A percentile compares a stretch with the other conserved stretches of the same genome.
Evolutionary conservation across 1,140 invertebrate genomes (phyloP).

Genomic region (Meteorus sp.): DNA sequence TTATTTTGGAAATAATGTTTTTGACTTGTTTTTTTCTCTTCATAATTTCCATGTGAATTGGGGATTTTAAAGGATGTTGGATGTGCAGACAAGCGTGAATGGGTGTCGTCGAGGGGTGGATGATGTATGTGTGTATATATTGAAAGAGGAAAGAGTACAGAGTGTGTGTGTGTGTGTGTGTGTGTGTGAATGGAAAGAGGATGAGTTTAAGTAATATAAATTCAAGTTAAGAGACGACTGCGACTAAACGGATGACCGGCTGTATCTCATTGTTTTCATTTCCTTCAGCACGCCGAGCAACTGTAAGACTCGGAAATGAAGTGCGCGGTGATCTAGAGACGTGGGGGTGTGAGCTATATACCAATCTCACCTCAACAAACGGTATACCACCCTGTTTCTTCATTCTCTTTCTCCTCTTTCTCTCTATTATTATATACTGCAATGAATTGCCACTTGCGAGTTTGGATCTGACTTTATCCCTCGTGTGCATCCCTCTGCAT

Average conservation of each 20-base stretch:
- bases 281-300: slow-evolving; percentile 30
- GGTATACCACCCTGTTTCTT: slow-evolving; percentile 25
- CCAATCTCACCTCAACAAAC: not conserved
- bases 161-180: not conserved
- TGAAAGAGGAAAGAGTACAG: not conserved
- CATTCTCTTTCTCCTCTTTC: slow-evolving; percentile 19
- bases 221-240: slow-evolving; percentile 25
- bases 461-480: slow-evolving; percentile 23
- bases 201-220: slow-evolving; percentile 31
- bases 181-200: slow-evolving; percentile 8
- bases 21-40: no score
- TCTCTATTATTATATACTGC: not conserved
- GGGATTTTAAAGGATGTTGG: no score
- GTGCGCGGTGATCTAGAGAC: slow-evolving; percentile 36
- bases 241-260: slow-evolving; percentile 35
- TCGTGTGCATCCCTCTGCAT: slow-evolving; percentile 30
- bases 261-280: slow-evolving; percentile 41
- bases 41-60: no score
- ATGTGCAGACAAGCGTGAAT: no score
- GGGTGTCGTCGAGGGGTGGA: no score
- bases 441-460: slow-evolving; percentile 3
- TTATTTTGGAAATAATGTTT: no score
- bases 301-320: slow-evolving; percentile 47
- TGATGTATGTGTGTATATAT: no score
- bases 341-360: not conserved